Evolutionary conservation across 2,888 invertebrate species (phyloP).

Genomic region (Lasiommata megera): DNA sequence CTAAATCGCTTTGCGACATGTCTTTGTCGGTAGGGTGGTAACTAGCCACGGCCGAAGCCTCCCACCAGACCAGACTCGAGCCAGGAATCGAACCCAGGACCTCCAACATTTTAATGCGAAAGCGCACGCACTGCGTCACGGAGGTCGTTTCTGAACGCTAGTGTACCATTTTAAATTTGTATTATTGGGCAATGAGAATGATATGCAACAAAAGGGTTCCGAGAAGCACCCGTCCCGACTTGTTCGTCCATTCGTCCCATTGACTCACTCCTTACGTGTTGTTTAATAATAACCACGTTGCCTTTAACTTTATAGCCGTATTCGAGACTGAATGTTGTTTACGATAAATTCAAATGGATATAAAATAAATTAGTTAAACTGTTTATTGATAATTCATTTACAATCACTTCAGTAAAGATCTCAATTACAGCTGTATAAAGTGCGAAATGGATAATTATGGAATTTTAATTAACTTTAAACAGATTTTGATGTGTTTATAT

Average conservation of each 20-base stretch:
- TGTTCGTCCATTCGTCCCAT: conserved; percentile 63
- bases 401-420: neutral
- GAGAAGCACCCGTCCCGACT: conserved; percentile 65
- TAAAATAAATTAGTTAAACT: neutral
- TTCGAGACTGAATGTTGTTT: conserved; percentile 15
- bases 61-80: no score
- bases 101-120: no score
- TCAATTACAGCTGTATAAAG: conserved; percentile 1
- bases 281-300: conserved; percentile 67
- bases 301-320: conserved; percentile 43
- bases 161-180: conserved; percentile 57
- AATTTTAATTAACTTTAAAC: neutral
- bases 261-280: conserved; percentile 71
- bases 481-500: no score
- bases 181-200: conserved; percentile 74
- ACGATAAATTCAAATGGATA: neutral
- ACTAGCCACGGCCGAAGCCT: no score
- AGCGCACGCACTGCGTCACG: no score
- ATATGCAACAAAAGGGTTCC: conserved; percentile 76
- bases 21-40: no score
- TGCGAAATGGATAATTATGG: neutral
- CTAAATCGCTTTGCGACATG: no score
- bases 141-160: conserved; percentile 35
- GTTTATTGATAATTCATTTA: neutral
- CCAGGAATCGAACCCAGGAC: no score